Percentiles rank a stretch among this genome's conserved stretches.
Conservation (phyloP, 2,888 invertebrate species). For the Gari tellinella region DNA sequence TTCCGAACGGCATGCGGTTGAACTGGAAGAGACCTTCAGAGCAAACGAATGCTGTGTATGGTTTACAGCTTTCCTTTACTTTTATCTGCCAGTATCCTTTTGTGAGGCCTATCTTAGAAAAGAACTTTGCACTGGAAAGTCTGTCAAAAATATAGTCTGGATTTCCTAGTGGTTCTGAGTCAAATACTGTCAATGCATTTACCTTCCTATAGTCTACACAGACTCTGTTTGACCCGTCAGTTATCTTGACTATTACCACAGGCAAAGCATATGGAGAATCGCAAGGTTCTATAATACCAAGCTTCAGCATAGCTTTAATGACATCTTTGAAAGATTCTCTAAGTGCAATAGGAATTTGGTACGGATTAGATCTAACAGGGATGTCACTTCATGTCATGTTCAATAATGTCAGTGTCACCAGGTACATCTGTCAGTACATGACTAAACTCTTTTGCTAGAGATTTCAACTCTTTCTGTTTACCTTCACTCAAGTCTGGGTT, state of each 20-base stretch:
- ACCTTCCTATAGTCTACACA: slow-evolving; percentile 60
- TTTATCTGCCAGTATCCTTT: slow-evolving; percentile 66
- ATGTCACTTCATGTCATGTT: too few relatives aligned
- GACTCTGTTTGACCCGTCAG: slow-evolving; percentile 49
- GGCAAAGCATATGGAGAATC: slow-evolving; percentile 55
- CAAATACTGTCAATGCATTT: slow-evolving; percentile 59
- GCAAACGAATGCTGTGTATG: slow-evolving; percentile 51
- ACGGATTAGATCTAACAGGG: too few relatives aligned
- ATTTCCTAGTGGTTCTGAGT: slow-evolving; percentile 62
- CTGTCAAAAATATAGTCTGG: slow-evolving; percentile 60
- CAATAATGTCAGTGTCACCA: too few relatives aligned
- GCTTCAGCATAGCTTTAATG: slow-evolving; percentile 49
- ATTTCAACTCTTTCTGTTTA: too few relatives aligned
- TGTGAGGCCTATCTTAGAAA: slow-evolving; percentile 51
- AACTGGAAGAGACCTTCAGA: slow-evolving; percentile 43
- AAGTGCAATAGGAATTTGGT: too few relatives aligned
- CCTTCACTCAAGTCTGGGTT: too few relatives aligned
- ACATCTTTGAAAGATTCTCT: too few relatives aligned
- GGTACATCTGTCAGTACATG: too few relatives aligned
- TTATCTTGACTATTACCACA: slow-evolving; percentile 52
- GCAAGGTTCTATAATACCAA: slow-evolving; percentile 54
- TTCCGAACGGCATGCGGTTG: slow-evolving; percentile 40
- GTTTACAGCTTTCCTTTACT: slow-evolving; percentile 26
- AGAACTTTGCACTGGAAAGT: slow-evolving; percentile 38
- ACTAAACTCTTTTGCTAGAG: too few relatives aligned